Conservation (phyloP, 1,140 invertebrate species). For the Drosophila funebris region DNA sequence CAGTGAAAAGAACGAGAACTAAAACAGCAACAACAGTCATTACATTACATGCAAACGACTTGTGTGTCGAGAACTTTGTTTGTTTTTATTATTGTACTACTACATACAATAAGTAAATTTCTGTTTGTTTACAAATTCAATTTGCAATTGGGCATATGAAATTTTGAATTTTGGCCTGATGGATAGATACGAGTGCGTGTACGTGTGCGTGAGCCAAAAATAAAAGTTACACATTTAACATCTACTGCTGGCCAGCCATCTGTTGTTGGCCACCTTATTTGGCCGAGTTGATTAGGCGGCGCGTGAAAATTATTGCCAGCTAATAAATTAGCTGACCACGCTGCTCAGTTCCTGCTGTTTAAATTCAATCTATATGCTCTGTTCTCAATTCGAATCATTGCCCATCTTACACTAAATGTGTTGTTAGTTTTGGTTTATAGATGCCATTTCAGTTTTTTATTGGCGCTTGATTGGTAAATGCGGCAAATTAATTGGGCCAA, state of each 20-base stretch:
- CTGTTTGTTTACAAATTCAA: conserved; percentile 57
- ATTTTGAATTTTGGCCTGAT: conserved; percentile 10
- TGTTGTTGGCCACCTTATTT: conserved; percentile 49
- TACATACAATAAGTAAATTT: conserved; percentile 3
- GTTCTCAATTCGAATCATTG: neutral
- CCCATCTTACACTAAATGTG: no score
- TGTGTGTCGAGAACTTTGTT: conserved; percentile 3
- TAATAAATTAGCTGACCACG: conserved; percentile 49
- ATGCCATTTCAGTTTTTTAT: conserved; percentile 3
- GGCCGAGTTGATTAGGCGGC: conserved; percentile 39
- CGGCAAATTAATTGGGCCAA: conserved; percentile 54
- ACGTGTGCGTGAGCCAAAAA: conserved; percentile 30
- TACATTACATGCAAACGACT: conserved; percentile 9
- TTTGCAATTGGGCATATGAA: conserved; percentile 46
- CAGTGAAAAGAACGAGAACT: neutral
- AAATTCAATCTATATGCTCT: neutral
- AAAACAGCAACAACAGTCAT: conserved; percentile 9
- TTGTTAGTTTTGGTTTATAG: neutral
- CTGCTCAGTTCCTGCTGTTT: conserved; percentile 8
- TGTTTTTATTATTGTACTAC: neutral
- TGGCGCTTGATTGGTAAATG: conserved; percentile 34
- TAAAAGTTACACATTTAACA: conserved; percentile 33
- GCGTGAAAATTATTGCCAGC: conserved; percentile 63
- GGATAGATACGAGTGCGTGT: neutral
- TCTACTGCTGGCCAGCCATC: conserved; percentile 15